Base-by-base conservation (phyloP, 2,888 invertebrate species). In the Zootermopsis nevadensis region DNA sequence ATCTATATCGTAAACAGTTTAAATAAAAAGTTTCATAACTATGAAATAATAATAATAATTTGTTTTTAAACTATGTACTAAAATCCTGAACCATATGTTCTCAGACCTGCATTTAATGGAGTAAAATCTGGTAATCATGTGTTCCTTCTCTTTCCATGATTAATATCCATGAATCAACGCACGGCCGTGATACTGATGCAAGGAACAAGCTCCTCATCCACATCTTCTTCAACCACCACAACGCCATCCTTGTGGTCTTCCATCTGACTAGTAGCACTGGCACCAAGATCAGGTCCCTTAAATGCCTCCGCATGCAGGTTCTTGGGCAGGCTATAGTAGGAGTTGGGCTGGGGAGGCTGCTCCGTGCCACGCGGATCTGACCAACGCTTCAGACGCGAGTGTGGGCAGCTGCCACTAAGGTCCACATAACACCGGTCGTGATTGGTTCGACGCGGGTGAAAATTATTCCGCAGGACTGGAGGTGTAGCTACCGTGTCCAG, bases 361-460 rank as follows among this genome's bases (percentile, higher is more conserved):
- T 72, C 72, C 53, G 31, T n/a, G 69, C 55, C 53, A 67, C 74
- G 79, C 27, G 84, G 84, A 42, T 83, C 83, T 33, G 84, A 84
- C 84, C 84, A 84, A 35, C 84, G 77, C 60, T 83, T 82, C 24
- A 69, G 53, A 31, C 77, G 77, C 15, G 60, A 60, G 80, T 53
- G 27, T 31, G 69, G 24, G 48, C 77, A 81, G n/a, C 48, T 31
- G 24, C 55, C 15, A 53, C 53, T 66, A 24, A 30, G 33, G 19
- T 31, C 38, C 15, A 38, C n/a, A 31, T 76, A 69, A 67, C 81
- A 83, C 60, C 84, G 60, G 76, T 84, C 83, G 60, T 84, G 84
- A 42, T 84, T 83, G 4, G 84, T 84, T 27, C 82, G 77, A 33
- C 74, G 81, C 22, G 83, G 81, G n/a, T 77, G 80, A 69, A 53